Evolutionary conservation across 2,888 invertebrate species (phyloP).

Genomic region (Corbicula japonica): DNA sequence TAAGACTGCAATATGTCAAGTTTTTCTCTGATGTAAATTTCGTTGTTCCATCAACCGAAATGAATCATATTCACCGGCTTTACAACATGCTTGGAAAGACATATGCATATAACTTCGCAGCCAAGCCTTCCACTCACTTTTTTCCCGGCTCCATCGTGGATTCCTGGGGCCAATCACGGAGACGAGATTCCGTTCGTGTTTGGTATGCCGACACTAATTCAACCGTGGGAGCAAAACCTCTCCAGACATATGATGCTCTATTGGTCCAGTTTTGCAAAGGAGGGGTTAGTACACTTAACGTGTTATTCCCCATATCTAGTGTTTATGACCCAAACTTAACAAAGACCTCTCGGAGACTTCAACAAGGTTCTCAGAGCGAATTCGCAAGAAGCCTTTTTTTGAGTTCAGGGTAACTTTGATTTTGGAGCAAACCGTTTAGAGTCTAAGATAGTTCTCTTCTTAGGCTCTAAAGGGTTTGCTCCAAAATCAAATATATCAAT

Average conservation of each 20-base stretch:
- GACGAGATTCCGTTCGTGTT: background rate
- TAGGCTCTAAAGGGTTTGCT: too few species aligned
- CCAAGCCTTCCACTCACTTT: background rate
- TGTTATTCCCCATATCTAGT: too few species aligned
- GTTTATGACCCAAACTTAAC: too few species aligned
- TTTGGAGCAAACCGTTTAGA: too few species aligned
- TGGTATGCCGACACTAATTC: background rate
- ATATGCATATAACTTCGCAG: background rate
- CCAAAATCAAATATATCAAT: too few species aligned
- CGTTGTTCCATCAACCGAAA: background rate
- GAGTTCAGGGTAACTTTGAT: too few species aligned
- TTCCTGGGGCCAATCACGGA: background rate
- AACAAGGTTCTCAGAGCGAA: too few species aligned
- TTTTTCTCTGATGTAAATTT: background rate
- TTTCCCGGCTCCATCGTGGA: background rate
- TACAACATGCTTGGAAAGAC: background rate
- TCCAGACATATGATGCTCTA: background rate
- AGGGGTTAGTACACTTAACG: slow-evolving; percentile 3
- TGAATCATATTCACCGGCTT: background rate
- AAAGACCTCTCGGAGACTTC: background rate
- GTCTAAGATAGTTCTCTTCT: too few species aligned
- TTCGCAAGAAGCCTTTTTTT: too few species aligned
- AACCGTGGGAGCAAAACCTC: background rate
- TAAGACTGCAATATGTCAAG: background rate
- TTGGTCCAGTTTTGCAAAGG: slow-evolving; percentile 10